Conservation (phyloP, 2,797 vertebrate genomes). For the Pteropus rufus region DNA sequence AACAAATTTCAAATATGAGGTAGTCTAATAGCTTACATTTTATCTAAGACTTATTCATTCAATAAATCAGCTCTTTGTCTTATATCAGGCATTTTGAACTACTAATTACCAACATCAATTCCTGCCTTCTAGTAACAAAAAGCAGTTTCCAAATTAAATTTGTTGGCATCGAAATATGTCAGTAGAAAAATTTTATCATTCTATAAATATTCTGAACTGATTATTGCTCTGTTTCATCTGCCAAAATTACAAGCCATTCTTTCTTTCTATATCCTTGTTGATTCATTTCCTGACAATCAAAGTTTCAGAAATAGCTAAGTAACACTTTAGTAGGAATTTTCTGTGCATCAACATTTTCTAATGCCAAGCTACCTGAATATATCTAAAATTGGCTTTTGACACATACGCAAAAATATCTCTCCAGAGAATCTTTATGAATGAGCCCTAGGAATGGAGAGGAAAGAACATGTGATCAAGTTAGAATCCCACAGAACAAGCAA, state of each 20-base stretch:
- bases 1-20: slow-evolving; percentile 20
- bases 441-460: neutral
- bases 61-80: slow-evolving; percentile 20
- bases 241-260: slow-evolving; percentile 37
- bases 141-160: slow-evolving; percentile 51
- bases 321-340: neutral
- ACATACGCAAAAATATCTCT: neutral
- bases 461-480: neutral
- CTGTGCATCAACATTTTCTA: neutral
- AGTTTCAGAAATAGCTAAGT: slow-evolving; percentile 50
- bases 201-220: slow-evolving; percentile 58
- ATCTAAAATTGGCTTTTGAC: slow-evolving; percentile 20
- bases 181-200: slow-evolving; percentile 56
- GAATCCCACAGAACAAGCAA: neutral
- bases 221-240: neutral
- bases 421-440: slow-evolving; percentile 21
- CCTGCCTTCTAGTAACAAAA: slow-evolving; percentile 38
- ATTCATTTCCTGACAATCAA: slow-evolving; percentile 37
- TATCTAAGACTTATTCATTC: slow-evolving; percentile 13
- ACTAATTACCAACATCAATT: slow-evolving; percentile 47
- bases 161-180: slow-evolving; percentile 43
- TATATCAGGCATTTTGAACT: slow-evolving; percentile 15
- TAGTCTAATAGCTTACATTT: neutral
- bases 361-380: neutral
- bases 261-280: slow-evolving; percentile 40